Percentiles rank a stretch among this genome's conserved stretches.
Conservation (phyloP, 2,113 vertebrate genomes). For the Antechinus stuartii region DNA sequence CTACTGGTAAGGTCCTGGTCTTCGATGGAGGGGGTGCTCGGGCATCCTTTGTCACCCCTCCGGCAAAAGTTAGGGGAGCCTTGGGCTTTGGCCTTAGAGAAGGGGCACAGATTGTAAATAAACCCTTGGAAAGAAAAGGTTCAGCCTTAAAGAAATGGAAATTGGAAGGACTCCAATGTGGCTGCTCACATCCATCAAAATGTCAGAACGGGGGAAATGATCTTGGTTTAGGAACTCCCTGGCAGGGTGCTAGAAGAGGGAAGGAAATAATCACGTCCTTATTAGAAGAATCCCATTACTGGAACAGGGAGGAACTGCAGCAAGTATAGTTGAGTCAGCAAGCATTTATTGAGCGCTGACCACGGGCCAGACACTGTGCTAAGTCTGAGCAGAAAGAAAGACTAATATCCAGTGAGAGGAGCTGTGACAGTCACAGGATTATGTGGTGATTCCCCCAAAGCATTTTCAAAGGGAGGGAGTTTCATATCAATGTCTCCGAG, state of each 20-base stretch:
- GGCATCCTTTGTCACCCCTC: background rate
- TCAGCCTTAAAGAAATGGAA: background rate
- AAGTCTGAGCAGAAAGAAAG: background rate
- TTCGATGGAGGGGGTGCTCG: background rate
- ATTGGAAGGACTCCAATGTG: background rate
- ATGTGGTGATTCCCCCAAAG: background rate
- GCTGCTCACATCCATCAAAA: background rate
- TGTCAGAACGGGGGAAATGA: background rate
- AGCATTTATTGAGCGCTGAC: background rate
- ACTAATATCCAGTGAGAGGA: background rate
- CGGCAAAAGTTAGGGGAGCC: background rate
- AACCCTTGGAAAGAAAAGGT: background rate
- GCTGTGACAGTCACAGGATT: background rate
- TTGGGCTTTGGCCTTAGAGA: background rate
- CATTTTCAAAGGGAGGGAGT: background rate
- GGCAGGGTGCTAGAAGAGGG: background rate
- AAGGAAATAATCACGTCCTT: background rate
- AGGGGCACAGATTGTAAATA: background rate
- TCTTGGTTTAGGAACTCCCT: background rate
- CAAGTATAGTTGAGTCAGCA: background rate
- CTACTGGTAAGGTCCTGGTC: background rate
- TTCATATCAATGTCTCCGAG: background rate
- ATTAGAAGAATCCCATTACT: background rate
- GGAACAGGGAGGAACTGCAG: background rate
- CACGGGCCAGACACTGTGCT: background rate